These are phyloP conservation scores for Heptranchias perlo DNA, from an alignment of 2,113 vertebrate genomes.

Conservation along the genomic window DNA sequence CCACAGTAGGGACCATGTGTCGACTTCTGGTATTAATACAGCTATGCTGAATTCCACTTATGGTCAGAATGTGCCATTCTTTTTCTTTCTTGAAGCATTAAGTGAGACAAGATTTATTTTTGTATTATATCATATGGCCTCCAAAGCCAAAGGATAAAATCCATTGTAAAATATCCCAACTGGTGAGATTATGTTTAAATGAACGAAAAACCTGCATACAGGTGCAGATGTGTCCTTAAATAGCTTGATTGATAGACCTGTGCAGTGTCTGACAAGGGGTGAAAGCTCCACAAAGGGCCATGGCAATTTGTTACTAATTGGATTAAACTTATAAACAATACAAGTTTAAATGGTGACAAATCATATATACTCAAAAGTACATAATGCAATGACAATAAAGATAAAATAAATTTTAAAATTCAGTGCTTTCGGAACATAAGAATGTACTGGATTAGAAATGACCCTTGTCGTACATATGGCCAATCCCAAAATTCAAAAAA, in stretches of 20 bases:
- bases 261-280: neutral
- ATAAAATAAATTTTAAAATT: too few relatives aligned
- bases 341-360: neutral
- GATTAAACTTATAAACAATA: neutral
- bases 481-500: too few relatives aligned
- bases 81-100: neutral
- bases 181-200: neutral
- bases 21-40: neutral
- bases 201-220: neutral
- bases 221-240: neutral
- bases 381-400: neutral
- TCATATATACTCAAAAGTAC: neutral
- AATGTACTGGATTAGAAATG: too few relatives aligned
- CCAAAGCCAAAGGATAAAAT: neutral
- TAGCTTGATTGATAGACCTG: neutral
- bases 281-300: neutral
- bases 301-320: neutral
- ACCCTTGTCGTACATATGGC: too few relatives aligned
- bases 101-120: constrained; percentile 8
- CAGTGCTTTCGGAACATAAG: too few relatives aligned
- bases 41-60: neutral
- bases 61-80: neutral
- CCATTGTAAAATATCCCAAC: neutral
- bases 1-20: neutral
- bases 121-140: neutral